Evolutionary conservation across 1,140 invertebrate species (phyloP), one percentile per base, ranked within the genome.

Genomic region (Aphelenchoides avenae): DNA sequence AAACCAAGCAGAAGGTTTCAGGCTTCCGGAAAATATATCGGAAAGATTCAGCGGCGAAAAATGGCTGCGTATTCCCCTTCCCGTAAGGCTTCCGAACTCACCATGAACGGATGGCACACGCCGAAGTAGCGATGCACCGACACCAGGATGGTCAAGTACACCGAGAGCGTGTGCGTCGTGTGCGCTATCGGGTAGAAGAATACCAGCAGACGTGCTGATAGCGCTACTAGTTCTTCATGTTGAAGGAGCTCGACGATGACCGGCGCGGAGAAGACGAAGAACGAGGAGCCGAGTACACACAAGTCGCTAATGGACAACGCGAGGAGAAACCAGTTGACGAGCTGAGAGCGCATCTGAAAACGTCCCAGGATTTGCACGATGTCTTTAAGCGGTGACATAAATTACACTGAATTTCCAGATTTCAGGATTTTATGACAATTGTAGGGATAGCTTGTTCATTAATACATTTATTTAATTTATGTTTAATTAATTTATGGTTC

Each of bases 71-170:
- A n/a, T n/a, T n/a, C n/a, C n/a, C n/a, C n/a, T n/a, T n/a, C n/a
- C n/a, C n/a, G n/a, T n/a, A n/a, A n/a, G n/a, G n/a, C n/a, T n/a
- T n/a, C n/a, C n/a, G 30, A 48, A 20, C 60, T n/a, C 34, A 62
- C 60, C 60, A 62, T 39, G 34, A 62, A 62, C 13, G 60, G 60
- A 57, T 62, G 60, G 26, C 60, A 62, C 11, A 62, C 60, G 26
- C 60, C 60, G 22, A 62, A 27, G 31, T 62, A 62, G 18, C 60
- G 59, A 43, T 62, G 60, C 5, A 62, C 60, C 13, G 58, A 61
- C 11, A 62, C 60, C 26, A 62, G 36, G 18, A 64, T 55, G 1
- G 60, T 62, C 24, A 62, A 42, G 44, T 64, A 63, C 15, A 62
- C 60, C 18, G 59, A 64, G 4, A 34, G 47, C 0, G 57, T 61